Evolutionary conservation across 2,888 invertebrate genomes (phyloP).

Genomic region (Pristionchus arcanus): DNA sequence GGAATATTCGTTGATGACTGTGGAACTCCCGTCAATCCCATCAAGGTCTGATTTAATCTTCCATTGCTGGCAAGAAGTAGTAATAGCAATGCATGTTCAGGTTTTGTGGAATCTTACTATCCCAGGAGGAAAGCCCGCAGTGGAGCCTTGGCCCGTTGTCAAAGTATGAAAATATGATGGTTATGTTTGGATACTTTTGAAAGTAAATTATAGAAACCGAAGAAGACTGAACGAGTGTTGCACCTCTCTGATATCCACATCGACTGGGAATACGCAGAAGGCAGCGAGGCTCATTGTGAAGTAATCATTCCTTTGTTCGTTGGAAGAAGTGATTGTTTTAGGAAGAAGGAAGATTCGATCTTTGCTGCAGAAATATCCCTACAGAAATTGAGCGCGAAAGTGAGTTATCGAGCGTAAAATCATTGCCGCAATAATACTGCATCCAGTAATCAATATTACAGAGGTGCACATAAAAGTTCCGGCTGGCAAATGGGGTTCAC

Average conservation of each 20-base stretch:
- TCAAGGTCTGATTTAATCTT: slow-evolving; percentile 53
- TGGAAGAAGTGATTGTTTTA: not conserved
- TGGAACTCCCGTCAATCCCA: slow-evolving; percentile 33
- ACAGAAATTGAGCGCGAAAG: not conserved
- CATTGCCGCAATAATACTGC: too few species aligned
- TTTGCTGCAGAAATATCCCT: not conserved
- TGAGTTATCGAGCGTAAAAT: not conserved
- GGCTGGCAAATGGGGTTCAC: slow-evolving; percentile 80
- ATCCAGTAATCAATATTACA: too few species aligned
- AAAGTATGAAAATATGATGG: slow-evolving; percentile 56
- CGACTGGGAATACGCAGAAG: slow-evolving; percentile 88
- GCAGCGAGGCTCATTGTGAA: slow-evolving; percentile 69
- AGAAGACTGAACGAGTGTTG: slow-evolving; percentile 87
- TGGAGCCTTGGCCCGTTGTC: slow-evolving; percentile 70
- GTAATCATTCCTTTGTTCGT: not conserved
- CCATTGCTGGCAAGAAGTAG: too few species aligned
- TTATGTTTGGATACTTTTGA: not conserved
- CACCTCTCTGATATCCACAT: slow-evolving; percentile 96
- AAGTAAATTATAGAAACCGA: not conserved
- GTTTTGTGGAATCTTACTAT: slow-evolving; percentile 70
- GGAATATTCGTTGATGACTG: slow-evolving; percentile 64
- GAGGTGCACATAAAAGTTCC: not conserved
- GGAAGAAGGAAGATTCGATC: not conserved
- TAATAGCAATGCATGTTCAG: not conserved
- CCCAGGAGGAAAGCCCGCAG: slow-evolving; percentile 70